These are phyloP conservation scores for Ochropleura leucogaster DNA, from an alignment of 2,888 invertebrate species.

Conservation along the genomic window DNA sequence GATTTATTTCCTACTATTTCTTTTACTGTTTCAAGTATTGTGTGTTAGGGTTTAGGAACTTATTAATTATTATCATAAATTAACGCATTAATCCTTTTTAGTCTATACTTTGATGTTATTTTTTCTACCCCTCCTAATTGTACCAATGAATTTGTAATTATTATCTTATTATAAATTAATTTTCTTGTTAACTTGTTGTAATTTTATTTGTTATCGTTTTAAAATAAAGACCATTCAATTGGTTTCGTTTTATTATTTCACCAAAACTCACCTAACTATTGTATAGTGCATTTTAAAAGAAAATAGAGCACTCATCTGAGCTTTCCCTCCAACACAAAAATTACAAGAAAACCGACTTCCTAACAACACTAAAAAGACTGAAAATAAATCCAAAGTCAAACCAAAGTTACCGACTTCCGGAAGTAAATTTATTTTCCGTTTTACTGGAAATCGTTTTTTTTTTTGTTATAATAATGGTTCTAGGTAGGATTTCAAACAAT, in stretches of 20 bases:
- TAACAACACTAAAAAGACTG: no score
- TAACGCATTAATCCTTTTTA: neutral
- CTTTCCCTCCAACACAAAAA: conserved; percentile 3
- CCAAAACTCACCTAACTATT: no score
- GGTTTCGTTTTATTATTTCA: conserved; percentile 15
- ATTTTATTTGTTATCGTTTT: conserved; percentile 37
- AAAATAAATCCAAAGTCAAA: no score
- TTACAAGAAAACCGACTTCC: no score
- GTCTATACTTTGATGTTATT: neutral
- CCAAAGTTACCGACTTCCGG: no score
- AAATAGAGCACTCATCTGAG: neutral
- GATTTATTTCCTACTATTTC: conserved; percentile 20
- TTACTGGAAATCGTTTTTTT: no score
- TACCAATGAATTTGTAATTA: conserved; percentile 39
- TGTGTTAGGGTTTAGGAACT: no score
- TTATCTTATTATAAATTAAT: neutral
- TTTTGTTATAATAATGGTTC: neutral
- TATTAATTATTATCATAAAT: neutral
- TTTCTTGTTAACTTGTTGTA: conserved; percentile 17
- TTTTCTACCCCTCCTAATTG: conserved; percentile 15
- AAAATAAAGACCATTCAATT: conserved; percentile 32
- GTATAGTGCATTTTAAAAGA: neutral
- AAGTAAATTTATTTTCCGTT: no score
- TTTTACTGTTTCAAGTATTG: neutral
- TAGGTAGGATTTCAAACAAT: neutral